A percentile compares a stretch with the other conserved stretches of the same genome.
Evolutionary conservation across 2,797 vertebrate species (phyloP).

Genomic region (Merluccius polli): DNA sequence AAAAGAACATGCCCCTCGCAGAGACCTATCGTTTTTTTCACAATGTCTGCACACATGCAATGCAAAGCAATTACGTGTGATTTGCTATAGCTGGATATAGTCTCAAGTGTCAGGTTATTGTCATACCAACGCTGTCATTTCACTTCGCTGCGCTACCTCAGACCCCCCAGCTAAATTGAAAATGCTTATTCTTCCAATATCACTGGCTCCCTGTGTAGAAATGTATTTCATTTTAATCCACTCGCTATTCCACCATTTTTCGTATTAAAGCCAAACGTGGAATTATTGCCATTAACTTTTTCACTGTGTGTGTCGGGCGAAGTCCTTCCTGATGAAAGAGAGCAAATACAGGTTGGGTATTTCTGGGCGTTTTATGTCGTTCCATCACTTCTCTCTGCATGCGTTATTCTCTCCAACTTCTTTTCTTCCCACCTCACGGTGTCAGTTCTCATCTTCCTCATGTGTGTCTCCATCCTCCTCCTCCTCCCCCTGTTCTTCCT

Average conservation of each 20-base stretch:
- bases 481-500: not conserved
- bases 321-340: no score
- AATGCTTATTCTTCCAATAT: slow-evolving; percentile 48
- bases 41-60: slow-evolving; percentile 22
- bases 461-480: slow-evolving; percentile 5
- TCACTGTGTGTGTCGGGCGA: not conserved
- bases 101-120: slow-evolving; percentile 42
- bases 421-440: slow-evolving; percentile 13
- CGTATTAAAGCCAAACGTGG: slow-evolving; percentile 45
- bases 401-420: slow-evolving; percentile 17
- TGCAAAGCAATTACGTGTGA: slow-evolving; percentile 52
- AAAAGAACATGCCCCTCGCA: not conserved
- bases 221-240: slow-evolving; percentile 34
- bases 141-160: slow-evolving; percentile 23
- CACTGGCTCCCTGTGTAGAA: slow-evolving; percentile 44
- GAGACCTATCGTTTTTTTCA: slow-evolving; percentile 15
- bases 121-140: slow-evolving; percentile 25
- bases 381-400: slow-evolving; percentile 5
- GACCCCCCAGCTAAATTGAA: slow-evolving; percentile 48
- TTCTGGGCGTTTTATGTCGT: not conserved
- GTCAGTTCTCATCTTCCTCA: slow-evolving; percentile 30
- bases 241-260: slow-evolving; percentile 24
- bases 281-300: slow-evolving; percentile 41
- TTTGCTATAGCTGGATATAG: slow-evolving; percentile 32
- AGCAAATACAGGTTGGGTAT: not conserved